Conservation (phyloP, 2,113 vertebrate genomes). For the Xenotilapia leptura region DNA sequence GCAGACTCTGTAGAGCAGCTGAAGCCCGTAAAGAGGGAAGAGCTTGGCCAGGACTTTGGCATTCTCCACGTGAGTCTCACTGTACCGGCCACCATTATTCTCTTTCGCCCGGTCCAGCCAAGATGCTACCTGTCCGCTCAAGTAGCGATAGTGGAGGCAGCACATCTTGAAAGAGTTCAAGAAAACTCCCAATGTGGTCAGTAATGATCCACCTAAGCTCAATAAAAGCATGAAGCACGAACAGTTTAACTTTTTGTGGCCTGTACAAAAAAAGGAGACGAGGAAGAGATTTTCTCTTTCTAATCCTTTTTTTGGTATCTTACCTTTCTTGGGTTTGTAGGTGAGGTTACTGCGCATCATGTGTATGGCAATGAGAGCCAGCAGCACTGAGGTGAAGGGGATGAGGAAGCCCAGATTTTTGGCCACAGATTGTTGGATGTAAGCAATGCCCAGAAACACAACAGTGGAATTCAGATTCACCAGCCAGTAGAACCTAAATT, state of each 20-base stretch:
- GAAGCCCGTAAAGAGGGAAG: conserved; percentile 82
- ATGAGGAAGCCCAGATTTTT: conserved; percentile 84
- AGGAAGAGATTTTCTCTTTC: not conserved
- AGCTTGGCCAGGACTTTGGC: conserved; percentile 77
- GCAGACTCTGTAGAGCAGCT: conserved; percentile 82
- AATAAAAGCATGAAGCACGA: not conserved
- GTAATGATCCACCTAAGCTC: conserved; percentile 63
- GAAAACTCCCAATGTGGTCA: conserved; percentile 76
- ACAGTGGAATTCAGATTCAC: conserved; percentile 81
- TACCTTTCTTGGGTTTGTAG: conserved; percentile 83
- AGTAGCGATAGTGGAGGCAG: conserved; percentile 60
- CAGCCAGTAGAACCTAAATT: conserved; percentile 86
- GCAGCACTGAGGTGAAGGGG: conserved; percentile 82
- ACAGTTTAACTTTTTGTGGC: not conserved
- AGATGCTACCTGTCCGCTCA: conserved; percentile 45
- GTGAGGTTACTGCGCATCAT: conserved; percentile 84
- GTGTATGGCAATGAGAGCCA: conserved; percentile 80
- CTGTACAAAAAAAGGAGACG: accelerated
- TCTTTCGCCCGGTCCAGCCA: conserved; percentile 85
- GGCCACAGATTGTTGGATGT: conserved; percentile 82
- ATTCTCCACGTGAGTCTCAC: conserved; percentile 80
- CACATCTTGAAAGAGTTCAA: conserved; percentile 70
- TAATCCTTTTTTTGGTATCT: not conserved
- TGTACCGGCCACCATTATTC: conserved; percentile 77
- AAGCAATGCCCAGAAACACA: conserved; percentile 88